phyloP scores from a whole-genome alignment of 2,113 vertebrate genomes.

The Haemorhous mexicanus region DNA sequence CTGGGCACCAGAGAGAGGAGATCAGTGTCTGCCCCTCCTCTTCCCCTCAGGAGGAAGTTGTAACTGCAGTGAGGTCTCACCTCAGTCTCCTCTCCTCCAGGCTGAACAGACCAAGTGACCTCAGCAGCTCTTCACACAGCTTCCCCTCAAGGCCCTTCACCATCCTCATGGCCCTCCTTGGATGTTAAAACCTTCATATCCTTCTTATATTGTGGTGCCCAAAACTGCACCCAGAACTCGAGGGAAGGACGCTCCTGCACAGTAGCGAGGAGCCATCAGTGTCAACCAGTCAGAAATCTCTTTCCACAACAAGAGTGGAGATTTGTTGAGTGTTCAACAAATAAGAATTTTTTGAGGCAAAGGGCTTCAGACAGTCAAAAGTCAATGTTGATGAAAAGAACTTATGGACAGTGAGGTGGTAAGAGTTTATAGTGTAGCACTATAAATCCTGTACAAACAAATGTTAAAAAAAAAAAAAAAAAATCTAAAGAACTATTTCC shows the following conservation, averaged over 20 bases:
- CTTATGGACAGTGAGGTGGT: background rate
- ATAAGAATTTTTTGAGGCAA: background rate
- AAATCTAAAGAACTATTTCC: background rate
- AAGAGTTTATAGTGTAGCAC: background rate
- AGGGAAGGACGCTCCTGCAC: accelerated
- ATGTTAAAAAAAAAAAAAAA: background rate
- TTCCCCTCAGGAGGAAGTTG: accelerated
- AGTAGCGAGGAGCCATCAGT: background rate
- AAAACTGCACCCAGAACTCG: background rate
- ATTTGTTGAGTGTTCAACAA: background rate
- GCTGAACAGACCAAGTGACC: background rate
- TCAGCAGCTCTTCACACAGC: accelerated
- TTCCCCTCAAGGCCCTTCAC: background rate
- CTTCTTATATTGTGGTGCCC: background rate
- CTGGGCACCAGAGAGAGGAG: background rate
- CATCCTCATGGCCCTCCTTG: background rate
- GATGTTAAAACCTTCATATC: background rate
- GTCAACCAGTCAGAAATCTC: background rate
- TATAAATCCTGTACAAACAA: background rate
- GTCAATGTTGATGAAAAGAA: background rate
- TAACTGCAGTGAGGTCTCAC: background rate
- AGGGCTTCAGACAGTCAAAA: background rate
- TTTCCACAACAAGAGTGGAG: background rate
- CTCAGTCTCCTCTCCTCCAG: background rate
- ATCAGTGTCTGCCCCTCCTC: background rate